A percentile compares a stretch with the other conserved stretches of the same genome.
Conservation (phyloP, 2,113 vertebrate species). For the Colaptes auratus region DNA sequence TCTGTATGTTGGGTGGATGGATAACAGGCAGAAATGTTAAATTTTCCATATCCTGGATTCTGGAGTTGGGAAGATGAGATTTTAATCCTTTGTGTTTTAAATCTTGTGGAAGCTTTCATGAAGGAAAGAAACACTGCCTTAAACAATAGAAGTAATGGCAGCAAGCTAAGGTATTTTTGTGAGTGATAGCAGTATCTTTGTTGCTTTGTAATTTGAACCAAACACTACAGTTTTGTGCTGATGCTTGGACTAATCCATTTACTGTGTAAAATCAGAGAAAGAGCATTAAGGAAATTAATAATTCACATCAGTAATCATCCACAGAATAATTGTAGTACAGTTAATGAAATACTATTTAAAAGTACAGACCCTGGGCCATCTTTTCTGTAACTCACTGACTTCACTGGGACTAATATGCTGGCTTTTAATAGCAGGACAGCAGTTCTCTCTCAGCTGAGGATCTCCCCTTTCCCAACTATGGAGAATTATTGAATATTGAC, state of each 20-base stretch:
- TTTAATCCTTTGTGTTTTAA: neutral
- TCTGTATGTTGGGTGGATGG: neutral
- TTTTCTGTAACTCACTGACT: neutral
- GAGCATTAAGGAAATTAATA: neutral
- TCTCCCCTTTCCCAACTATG: neutral
- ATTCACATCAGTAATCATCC: neutral
- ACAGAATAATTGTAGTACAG: neutral
- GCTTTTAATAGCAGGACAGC: neutral
- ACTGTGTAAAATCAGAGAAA: neutral
- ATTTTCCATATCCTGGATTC: neutral
- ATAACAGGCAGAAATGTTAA: neutral
- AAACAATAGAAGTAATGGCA: neutral
- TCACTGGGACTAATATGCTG: neutral
- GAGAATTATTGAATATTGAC: neutral
- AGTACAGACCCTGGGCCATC: neutral
- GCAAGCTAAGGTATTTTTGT: neutral
- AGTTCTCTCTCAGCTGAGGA: neutral
- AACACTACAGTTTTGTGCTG: neutral
- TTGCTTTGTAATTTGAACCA: neutral
- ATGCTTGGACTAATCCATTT: neutral
- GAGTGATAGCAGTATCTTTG: neutral
- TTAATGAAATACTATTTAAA: neutral
- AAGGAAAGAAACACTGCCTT: neutral
- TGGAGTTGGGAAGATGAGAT: neutral
- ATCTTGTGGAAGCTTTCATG: neutral